A percentile compares a stretch with the other conserved stretches of the same genome.
These are phyloP conservation scores for Mesoligia furuncula DNA, from an alignment of 2,888 invertebrate genomes.

Conservation along the genomic window DNA sequence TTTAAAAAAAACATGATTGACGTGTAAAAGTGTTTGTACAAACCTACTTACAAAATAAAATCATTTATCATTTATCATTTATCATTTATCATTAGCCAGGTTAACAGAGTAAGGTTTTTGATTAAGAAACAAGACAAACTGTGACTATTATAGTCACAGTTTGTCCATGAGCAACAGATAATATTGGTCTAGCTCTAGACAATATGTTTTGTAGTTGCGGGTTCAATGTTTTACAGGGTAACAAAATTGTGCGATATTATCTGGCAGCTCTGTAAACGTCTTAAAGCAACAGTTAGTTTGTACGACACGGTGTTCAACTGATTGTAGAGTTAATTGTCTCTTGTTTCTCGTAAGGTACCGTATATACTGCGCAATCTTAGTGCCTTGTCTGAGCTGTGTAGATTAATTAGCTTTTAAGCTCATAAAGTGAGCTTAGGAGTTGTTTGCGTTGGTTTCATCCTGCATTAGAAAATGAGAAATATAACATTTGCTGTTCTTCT, in stretches of 20 bases:
- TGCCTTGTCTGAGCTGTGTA: neutral
- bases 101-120: constrained; percentile 2
- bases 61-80: no score
- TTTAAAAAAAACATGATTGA: no score
- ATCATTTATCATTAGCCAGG: no score
- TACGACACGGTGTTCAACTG: constrained; percentile 45
- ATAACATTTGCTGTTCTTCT: neutral
- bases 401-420: constrained; percentile 10
- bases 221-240: constrained; percentile 25
- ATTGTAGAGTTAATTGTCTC: constrained; percentile 40
- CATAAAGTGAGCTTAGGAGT: constrained; percentile 3
- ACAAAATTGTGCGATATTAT: constrained; percentile 22
- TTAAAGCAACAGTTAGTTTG: constrained; percentile 36
- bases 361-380: constrained; percentile 28
- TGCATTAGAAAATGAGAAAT: constrained; percentile 1
- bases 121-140: neutral
- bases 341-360: constrained; percentile 22
- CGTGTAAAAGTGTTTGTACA: no score
- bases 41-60: no score
- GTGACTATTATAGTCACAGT: neutral
- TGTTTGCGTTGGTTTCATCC: neutral
- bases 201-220: constrained; percentile 18
- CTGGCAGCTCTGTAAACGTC: constrained; percentile 14
- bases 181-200: constrained; percentile 18
- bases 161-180: neutral